Evolutionary conservation across 1,140 invertebrate genomes (phyloP).

Genomic region (Alviniconcha marisindica): DNA sequence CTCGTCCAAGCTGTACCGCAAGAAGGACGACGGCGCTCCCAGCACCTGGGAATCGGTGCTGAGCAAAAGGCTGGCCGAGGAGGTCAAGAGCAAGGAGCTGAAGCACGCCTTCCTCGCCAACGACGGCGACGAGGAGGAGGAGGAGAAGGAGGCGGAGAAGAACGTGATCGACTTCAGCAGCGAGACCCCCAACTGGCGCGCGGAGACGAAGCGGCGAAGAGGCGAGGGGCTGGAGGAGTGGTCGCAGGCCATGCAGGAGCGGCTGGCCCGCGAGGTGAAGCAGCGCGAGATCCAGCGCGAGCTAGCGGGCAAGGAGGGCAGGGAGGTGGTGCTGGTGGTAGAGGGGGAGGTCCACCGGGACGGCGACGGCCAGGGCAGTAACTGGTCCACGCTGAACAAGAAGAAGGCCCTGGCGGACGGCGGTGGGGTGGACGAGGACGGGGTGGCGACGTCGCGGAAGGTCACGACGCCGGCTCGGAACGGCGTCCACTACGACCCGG

Average conservation of each 20-base stretch:
- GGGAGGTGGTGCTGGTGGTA: neutral
- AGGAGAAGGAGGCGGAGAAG: neutral
- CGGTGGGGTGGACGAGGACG: too few relatives aligned
- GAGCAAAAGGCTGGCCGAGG: slow-evolving; percentile 64
- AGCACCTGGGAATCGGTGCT: slow-evolving; percentile 64
- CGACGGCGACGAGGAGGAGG: slow-evolving; percentile 29
- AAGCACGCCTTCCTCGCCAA: slow-evolving; percentile 18
- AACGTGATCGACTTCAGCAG: slow-evolving; percentile 23
- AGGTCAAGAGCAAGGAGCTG: slow-evolving; percentile 68
- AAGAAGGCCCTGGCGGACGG: too few relatives aligned
- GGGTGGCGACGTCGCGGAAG: neutral
- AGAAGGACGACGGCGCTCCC: slow-evolving; percentile 41
- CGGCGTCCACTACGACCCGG: neutral
- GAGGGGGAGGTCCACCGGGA: neutral
- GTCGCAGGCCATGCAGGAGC: slow-evolving; percentile 31
- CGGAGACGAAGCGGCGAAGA: slow-evolving; percentile 37
- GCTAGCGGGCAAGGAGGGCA: slow-evolving; percentile 1
- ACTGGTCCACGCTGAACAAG: slow-evolving; percentile 39
- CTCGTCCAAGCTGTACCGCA: slow-evolving; percentile 44
- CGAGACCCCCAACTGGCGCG: slow-evolving; percentile 43
- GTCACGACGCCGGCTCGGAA: neutral
- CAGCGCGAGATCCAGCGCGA: slow-evolving; percentile 28
- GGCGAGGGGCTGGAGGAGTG: slow-evolving; percentile 34
- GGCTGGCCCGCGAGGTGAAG: slow-evolving; percentile 35
- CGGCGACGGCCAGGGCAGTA: slow-evolving; percentile 4